Conservation (phyloP, 2,888 invertebrate species). For the Ischnus inquisitorius region DNA sequence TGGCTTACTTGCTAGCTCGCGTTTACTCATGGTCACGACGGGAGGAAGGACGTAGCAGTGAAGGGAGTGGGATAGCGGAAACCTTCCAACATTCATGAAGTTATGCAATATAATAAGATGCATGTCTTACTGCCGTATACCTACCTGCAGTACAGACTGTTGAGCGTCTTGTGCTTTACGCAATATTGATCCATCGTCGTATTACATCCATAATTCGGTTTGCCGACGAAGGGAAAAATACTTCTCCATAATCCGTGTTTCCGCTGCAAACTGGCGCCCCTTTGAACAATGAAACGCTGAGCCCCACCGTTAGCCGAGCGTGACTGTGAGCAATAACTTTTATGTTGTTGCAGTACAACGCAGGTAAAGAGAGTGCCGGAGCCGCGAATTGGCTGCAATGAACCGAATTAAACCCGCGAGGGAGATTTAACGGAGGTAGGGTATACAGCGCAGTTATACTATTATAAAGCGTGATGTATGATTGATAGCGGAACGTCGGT, state of each 20-base stretch:
- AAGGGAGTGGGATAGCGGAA: neutral
- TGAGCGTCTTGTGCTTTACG: neutral
- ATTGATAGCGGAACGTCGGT: slow-evolving; percentile 72
- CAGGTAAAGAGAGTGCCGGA: slow-evolving; percentile 4
- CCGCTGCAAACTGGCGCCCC: neutral
- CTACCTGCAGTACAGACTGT: neutral
- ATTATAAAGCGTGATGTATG: slow-evolving; percentile 74
- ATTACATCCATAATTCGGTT: neutral
- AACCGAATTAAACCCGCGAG: slow-evolving; percentile 16
- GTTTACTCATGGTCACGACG: slow-evolving; percentile 26
- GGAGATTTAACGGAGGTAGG: slow-evolving; percentile 4
- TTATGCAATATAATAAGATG: slow-evolving; percentile 36
- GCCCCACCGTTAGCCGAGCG: neutral
- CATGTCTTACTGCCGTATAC: neutral
- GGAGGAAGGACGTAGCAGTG: neutral
- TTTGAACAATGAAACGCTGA: neutral
- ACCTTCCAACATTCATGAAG: slow-evolving; percentile 43
- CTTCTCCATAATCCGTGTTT: neutral
- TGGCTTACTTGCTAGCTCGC: slow-evolving; percentile 35
- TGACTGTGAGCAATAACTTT: neutral
- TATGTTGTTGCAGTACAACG: neutral
- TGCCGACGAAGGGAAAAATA: neutral
- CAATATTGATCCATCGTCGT: slow-evolving; percentile 33
- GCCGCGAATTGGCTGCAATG: slow-evolving; percentile 56
- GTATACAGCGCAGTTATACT: slow-evolving; percentile 14